Evolutionary conservation across 2,888 invertebrate genomes (phyloP).

Genomic region (Aelia acuminata): DNA sequence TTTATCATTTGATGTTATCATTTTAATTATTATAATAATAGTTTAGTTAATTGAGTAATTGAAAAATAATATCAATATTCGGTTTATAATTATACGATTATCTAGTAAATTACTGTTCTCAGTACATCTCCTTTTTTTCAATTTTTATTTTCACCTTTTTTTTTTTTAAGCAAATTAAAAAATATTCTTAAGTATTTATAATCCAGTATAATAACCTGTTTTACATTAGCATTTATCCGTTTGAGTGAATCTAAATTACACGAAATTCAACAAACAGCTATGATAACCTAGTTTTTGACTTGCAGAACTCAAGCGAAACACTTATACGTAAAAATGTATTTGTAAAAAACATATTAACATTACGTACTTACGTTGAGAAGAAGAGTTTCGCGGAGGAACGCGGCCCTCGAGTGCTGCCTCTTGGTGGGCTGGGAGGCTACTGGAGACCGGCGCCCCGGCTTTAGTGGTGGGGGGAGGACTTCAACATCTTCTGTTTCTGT

Average conservation of each 20-base stretch:
- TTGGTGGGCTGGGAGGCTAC: slow-evolving; percentile 52
- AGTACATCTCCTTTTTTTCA: too few relatives aligned
- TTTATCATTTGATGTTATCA: neutral
- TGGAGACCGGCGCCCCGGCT: slow-evolving; percentile 18
- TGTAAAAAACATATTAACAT: neutral
- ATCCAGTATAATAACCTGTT: too few relatives aligned
- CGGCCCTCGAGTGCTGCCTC: slow-evolving; percentile 22
- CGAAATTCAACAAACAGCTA: neutral
- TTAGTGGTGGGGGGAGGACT: slow-evolving; percentile 50
- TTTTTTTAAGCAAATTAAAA: too few relatives aligned
- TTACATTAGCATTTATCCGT: too few relatives aligned
- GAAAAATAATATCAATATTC: neutral
- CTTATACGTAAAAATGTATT: neutral
- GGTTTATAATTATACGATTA: neutral
- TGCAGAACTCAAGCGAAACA: neutral
- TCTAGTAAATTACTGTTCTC: too few relatives aligned
- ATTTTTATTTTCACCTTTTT: too few relatives aligned
- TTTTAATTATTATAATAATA: neutral
- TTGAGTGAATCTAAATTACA: neutral
- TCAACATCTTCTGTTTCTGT: neutral
- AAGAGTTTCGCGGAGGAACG: neutral
- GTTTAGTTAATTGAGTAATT: neutral
- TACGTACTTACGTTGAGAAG: slow-evolving; percentile 46
- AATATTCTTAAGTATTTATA: too few relatives aligned
- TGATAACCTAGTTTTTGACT: neutral